These are phyloP conservation scores for Phania funesta DNA, from an alignment of 2,888 invertebrate species.

Conservation along the genomic window DNA sequence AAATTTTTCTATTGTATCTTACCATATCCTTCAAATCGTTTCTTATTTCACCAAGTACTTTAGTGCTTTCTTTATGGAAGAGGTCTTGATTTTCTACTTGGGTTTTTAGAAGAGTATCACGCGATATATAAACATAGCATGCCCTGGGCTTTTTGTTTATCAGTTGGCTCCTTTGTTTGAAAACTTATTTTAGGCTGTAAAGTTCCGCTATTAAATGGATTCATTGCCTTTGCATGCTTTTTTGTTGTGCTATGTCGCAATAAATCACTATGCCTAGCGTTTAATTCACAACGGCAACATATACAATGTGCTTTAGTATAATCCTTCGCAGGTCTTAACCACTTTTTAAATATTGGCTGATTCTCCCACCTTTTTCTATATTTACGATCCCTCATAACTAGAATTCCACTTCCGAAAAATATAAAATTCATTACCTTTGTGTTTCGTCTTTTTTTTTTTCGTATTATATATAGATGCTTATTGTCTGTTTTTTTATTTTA, in stretches of 20 bases:
- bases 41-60: too few relatives aligned
- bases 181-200: neutral
- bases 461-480: too few relatives aligned
- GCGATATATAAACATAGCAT: neutral
- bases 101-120: too few relatives aligned
- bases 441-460: too few relatives aligned
- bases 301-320: neutral
- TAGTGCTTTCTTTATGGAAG: too few relatives aligned
- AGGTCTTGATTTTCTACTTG: too few relatives aligned
- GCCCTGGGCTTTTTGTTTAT: slow-evolving; percentile 1
- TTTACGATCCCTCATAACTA: too few relatives aligned
- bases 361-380: neutral
- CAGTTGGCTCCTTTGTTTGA: slow-evolving; percentile 23
- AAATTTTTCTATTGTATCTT: too few relatives aligned
- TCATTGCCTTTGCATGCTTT: slow-evolving; percentile 1
- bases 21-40: too few relatives aligned
- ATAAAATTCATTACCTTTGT: too few relatives aligned
- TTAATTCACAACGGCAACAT: neutral
- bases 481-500: too few relatives aligned
- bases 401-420: too few relatives aligned
- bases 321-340: slow-evolving; percentile 1
- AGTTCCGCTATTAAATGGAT: neutral
- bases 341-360: neutral
- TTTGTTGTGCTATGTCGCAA: slow-evolving; percentile 9
- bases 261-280: neutral